Conservation (phyloP, 2,113 vertebrate genomes). For the Aptenodytes forsteri region DNA sequence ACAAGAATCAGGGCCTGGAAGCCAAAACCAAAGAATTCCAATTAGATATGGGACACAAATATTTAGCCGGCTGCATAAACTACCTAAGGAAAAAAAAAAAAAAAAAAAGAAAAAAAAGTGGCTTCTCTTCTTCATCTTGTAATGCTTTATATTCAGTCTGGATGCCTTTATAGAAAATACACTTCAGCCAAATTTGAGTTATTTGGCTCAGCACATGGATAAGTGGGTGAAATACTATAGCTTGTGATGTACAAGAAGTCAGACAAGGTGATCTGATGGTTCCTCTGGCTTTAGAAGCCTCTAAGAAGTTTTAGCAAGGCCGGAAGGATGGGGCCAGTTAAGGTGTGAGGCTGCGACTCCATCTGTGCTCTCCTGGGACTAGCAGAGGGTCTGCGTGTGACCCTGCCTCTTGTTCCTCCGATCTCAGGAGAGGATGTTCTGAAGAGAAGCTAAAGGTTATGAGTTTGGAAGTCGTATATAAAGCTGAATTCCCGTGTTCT, state of each 20-base stretch:
- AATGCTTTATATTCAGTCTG: constrained; percentile 27
- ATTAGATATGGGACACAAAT: constrained; percentile 22
- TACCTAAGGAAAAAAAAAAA: not conserved
- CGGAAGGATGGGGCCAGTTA: not conserved
- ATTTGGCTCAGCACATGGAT: constrained; percentile 20
- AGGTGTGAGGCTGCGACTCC: constrained; percentile 1
- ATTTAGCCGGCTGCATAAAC: constrained; percentile 40
- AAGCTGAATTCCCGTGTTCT: not conserved
- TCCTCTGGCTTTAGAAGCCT: not conserved
- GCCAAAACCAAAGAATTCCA: constrained; percentile 32
- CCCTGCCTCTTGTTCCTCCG: not conserved
- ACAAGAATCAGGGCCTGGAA: not conserved
- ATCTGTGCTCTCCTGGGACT: not conserved
- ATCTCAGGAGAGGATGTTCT: not conserved
- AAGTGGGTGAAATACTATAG: constrained; percentile 37
- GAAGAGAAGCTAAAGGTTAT: not conserved
- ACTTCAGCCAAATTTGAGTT: constrained; percentile 26
- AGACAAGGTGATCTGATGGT: constrained; percentile 45
- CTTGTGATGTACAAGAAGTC: constrained; percentile 25
- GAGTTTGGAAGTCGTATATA: not conserved
- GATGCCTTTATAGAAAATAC: constrained; percentile 14
- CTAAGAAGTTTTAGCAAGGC: not conserved
- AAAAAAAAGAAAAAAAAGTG: not conserved
- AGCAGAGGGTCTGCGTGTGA: not conserved
- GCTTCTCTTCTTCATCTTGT: not conserved